Percentiles rank a stretch among this genome's conserved stretches.
Evolutionary conservation across 2,888 invertebrate species (phyloP).

Genomic region (Cataglyphis rosenhaueri): DNA sequence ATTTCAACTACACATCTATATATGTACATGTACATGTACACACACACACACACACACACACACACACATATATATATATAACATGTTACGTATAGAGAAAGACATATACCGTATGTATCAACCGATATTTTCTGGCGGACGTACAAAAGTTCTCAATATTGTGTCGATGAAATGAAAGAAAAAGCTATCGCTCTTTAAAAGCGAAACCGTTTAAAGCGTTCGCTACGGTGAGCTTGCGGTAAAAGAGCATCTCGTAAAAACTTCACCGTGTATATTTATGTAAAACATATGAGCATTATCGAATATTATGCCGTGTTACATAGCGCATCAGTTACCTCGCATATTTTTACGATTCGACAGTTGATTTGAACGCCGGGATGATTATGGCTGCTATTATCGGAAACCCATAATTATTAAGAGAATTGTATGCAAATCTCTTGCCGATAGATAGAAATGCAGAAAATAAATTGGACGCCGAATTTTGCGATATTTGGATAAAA

Average conservation of each 20-base stretch:
- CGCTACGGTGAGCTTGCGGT: neutral
- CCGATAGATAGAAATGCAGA: neutral
- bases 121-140: constrained; percentile 7
- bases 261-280: constrained; percentile 20
- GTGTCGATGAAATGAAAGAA: neutral
- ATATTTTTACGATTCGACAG: constrained; percentile 41
- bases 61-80: too few species aligned
- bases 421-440: constrained; percentile 16
- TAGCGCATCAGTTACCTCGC: neutral
- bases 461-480: constrained; percentile 19
- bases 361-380: neutral
- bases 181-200: constrained; percentile 48
- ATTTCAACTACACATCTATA: neutral
- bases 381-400: constrained; percentile 27
- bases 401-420: constrained; percentile 42
- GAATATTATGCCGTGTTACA: constrained; percentile 28
- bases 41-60: too few species aligned
- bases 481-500: constrained; percentile 13
- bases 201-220: constrained; percentile 8
- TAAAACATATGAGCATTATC: constrained; percentile 33
- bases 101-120: constrained; percentile 21
- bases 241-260: neutral
- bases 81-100: neutral
- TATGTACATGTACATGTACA: too few species aligned
- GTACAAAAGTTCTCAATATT: constrained; percentile 1